Percentiles rank a stretch among this genome's conserved stretches.
Conservation (phyloP, 2,113 vertebrate species). For the Atrichornis clamosus region DNA sequence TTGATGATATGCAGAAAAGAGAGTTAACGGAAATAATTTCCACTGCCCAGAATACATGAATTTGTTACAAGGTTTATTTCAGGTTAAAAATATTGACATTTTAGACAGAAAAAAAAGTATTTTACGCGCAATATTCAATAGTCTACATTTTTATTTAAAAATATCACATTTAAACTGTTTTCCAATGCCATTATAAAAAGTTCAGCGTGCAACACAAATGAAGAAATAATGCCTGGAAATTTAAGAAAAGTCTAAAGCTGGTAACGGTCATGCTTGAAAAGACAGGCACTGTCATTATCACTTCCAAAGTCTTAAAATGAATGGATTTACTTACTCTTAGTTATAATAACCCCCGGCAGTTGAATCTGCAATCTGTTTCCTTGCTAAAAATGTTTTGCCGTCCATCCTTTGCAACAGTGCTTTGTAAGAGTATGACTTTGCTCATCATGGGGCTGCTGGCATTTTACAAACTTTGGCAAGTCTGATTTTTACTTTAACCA, state of each 20-base stretch:
- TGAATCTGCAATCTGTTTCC: constrained; percentile 1
- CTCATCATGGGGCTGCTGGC: neutral
- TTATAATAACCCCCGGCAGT: neutral
- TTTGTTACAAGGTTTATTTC: constrained; percentile 75
- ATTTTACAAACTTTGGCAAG: neutral
- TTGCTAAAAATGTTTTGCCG: constrained; percentile 25
- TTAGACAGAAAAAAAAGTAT: constrained; percentile 68
- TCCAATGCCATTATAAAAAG: constrained; percentile 49
- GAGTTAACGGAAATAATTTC: constrained; percentile 79
- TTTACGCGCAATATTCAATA: constrained; percentile 53
- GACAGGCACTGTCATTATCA: constrained; percentile 6
- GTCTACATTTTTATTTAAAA: constrained; percentile 33
- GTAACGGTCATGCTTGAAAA: constrained; percentile 25
- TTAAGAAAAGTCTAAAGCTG: constrained; percentile 13
- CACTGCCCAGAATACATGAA: constrained; percentile 75
- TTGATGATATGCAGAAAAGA: constrained; percentile 84
- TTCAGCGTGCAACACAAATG: constrained; percentile 56
- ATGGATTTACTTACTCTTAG: constrained; percentile 47
- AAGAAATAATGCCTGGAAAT: constrained; percentile 45
- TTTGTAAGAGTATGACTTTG: constrained; percentile 38
- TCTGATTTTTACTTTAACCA: neutral
- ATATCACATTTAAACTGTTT: constrained; percentile 37
- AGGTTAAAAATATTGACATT: constrained; percentile 72
- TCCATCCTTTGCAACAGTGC: constrained; percentile 14
- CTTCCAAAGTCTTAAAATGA: constrained; percentile 27